phyloP scores from a whole-genome alignment of 2,113 vertebrate genomes.

The Antechinus flavipes region DNA sequence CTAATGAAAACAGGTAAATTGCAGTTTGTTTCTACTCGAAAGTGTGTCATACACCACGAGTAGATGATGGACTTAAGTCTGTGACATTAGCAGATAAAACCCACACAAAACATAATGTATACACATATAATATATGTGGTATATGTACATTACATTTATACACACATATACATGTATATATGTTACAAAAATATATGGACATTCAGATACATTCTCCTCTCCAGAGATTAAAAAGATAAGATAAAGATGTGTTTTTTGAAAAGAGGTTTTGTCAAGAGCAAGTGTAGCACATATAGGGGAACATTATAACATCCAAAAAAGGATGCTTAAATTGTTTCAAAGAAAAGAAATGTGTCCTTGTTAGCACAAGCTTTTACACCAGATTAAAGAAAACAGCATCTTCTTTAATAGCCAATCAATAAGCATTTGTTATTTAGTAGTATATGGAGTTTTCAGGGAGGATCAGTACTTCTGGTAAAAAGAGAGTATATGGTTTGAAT shows the following conservation, averaged over 20 bases:
- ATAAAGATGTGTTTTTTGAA: neutral
- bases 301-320: neutral
- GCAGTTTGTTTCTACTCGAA: neutral
- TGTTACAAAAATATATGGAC: neutral
- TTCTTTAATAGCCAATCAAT: neutral
- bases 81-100: neutral
- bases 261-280: neutral
- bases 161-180: no score
- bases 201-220: neutral
- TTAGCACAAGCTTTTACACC: neutral
- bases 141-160: neutral
- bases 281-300: neutral
- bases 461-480: neutral
- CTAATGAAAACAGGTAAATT: neutral
- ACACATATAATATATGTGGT: neutral
- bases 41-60: neutral
- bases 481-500: neutral
- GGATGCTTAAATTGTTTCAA: neutral
- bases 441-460: neutral
- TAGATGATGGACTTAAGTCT: neutral
- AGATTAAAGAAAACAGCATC: neutral
- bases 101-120: neutral
- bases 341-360: neutral
- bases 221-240: neutral
- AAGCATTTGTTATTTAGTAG: neutral